Base-by-base conservation (phyloP, 2,113 vertebrate genomes). In the Brachypteracias leptosomus region DNA sequence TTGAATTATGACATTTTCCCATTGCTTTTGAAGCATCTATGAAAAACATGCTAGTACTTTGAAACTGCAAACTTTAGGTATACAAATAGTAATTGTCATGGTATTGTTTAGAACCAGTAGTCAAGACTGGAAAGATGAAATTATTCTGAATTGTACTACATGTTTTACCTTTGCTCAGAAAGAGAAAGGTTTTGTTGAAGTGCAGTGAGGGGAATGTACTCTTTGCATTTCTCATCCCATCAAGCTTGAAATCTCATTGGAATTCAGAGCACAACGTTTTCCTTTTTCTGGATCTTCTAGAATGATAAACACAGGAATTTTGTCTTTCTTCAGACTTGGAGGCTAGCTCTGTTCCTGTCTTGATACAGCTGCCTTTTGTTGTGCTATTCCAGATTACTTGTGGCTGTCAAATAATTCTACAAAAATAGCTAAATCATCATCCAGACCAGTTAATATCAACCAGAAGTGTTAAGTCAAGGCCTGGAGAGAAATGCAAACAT, bases 1-100 rank as follows among this genome's bases (percentile, higher is more conserved):
- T 82, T 88, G 79, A 94, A 92, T 81, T 63, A 90, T 16, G 66
- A 26, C 92, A 31, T 46, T 79, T 97, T 97, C 76, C 71, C 82
- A 85, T 31, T 65, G 36, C 7, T 67, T 83, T 62, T 66, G 40
- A 90, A 24, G 92, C 36, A 71, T 85, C 22, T 84, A 26, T 80
- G 42, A 81, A 93, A 79, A 88, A 26, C 8, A 88, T 2, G 14
- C 16, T 72, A 86, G 18, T 80, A 49, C 3, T 49, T 81, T 68
- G 77, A 73, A 58, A 93, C 35, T 70, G 65, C 36, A 61, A 67
- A 51, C 89, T 94, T 76, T 40, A 62, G 11, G 7, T 38, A 67
- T 88, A 75, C 6, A 22, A 76, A n/a, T 38, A 83, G 75, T 58
- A 78, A 62, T 25, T 61, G 2, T 33, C 31, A 26, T 7, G 36